Evolutionary conservation across 2,888 invertebrate species (phyloP).

Genomic region (Meganola albula): DNA sequence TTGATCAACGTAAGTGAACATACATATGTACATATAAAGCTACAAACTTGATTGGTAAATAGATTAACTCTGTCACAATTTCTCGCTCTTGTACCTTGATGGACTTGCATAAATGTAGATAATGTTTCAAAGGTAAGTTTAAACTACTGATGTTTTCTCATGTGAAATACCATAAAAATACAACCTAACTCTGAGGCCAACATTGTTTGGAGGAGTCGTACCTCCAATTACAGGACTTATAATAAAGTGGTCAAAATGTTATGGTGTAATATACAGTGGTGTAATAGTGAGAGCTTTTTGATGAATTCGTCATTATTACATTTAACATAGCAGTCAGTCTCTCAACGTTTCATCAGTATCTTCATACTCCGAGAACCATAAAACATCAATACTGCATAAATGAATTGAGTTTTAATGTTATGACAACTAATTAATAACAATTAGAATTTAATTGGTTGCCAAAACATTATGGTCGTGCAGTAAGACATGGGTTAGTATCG

Average conservation of each 20-base stretch:
- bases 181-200: too few relatives aligned
- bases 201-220: too few relatives aligned
- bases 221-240: too few relatives aligned
- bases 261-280: too few relatives aligned
- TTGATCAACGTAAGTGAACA: conserved; percentile 92
- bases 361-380: conserved; percentile 18
- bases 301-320: too few relatives aligned
- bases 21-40: neutral
- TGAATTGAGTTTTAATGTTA: conserved; percentile 27
- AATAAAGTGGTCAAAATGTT: too few relatives aligned
- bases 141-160: conserved; percentile 26
- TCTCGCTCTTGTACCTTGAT: conserved; percentile 14
- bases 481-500: conserved; percentile 12
- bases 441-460: conserved; percentile 17
- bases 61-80: conserved; percentile 12
- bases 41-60: conserved; percentile 11
- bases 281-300: too few relatives aligned
- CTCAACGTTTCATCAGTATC: conserved; percentile 29
- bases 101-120: conserved; percentile 15
- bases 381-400: conserved; percentile 16
- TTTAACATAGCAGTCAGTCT: conserved; percentile 27
- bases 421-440: conserved; percentile 34
- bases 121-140: conserved; percentile 34
- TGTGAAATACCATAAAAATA: too few relatives aligned
- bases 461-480: conserved; percentile 25